Evolutionary conservation across 2,888 invertebrate species (phyloP), one percentile per base, ranked within the genome.

Genomic region (Ophion ellenae): DNA sequence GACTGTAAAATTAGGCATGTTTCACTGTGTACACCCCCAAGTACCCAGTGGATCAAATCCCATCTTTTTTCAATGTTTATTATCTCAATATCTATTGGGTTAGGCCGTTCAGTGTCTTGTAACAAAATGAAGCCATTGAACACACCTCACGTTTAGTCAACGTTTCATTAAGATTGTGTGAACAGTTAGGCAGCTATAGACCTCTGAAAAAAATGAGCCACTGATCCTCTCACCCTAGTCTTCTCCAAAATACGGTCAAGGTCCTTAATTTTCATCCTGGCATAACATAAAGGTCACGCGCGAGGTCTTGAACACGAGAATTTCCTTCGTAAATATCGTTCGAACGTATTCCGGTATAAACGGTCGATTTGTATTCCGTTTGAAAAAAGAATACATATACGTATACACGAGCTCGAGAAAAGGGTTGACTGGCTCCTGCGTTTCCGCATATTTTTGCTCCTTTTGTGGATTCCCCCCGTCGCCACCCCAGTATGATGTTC

Each of bases 291-390:
- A 5, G 45, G 47, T 32, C 24, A 28, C 61, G 74, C 24, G 2
- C 47, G 24, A 32, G 63, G 53, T 66, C 32, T 28, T 66, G 28
- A 66, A 66, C 66, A 61, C 64, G 32, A 66, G 64, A n/a, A 66
- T 76, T 76, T 47, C 47, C 64, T 63, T 5, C 81, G 77, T 81
- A 85, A 81, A 86, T 86, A 86, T 87, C 81, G 71, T 83, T 77
- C 79, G 81, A 77, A 75, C 61, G 64, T 57, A 82, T 86, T 76
- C 80, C 74, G 71, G 74, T 69, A 87, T 83, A 86, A 87, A 82
- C 80, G 77, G 64, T 74, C 81, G 85, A 87, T 86, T 84, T 85
- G 83, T 85, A 85, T 88, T 88, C 86, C 67, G 63, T 71, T 76
- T 75, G 63, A 69, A 85, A 81, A 85, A 78, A 53, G 14, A 36